Evolutionary conservation across 2,113 vertebrate species (phyloP).

Genomic region (Loxodonta africana): DNA sequence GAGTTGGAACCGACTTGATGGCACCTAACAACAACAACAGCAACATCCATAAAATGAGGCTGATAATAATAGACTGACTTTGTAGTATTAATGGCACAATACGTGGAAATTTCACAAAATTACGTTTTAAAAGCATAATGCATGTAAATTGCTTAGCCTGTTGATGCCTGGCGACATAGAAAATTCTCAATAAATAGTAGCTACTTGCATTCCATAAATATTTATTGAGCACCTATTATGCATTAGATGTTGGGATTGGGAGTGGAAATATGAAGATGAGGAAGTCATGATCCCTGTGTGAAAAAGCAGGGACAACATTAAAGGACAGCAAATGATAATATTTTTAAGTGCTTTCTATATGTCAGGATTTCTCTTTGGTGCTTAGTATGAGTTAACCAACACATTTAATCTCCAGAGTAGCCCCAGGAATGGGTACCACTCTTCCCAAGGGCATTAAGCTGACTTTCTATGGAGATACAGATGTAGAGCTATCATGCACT

Average conservation of each 20-base stretch:
- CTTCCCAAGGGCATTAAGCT: neutral
- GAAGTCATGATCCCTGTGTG: neutral
- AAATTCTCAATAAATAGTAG: slow-evolving; percentile 49
- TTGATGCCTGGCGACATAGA: neutral
- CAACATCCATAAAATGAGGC: neutral
- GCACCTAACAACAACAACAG: too few species aligned
- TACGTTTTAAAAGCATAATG: slow-evolving; percentile 30
- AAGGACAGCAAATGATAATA: neutral
- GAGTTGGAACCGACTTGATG: too few species aligned
- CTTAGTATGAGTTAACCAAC: neutral
- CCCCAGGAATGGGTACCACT: neutral
- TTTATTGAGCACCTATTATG: neutral
- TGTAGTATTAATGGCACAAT: neutral
- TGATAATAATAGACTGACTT: neutral
- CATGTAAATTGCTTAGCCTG: neutral
- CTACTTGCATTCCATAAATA: neutral
- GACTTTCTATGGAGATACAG: neutral
- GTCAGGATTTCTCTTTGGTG: neutral
- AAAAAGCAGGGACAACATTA: neutral
- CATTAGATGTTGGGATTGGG: neutral
- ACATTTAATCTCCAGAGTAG: neutral
- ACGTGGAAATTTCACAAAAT: neutral
- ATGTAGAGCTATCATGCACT: too few species aligned
- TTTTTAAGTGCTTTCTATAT: neutral
- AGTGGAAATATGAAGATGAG: neutral